Evolutionary conservation across 1,140 invertebrate species (phyloP).

Genomic region (Linepithema humile): DNA sequence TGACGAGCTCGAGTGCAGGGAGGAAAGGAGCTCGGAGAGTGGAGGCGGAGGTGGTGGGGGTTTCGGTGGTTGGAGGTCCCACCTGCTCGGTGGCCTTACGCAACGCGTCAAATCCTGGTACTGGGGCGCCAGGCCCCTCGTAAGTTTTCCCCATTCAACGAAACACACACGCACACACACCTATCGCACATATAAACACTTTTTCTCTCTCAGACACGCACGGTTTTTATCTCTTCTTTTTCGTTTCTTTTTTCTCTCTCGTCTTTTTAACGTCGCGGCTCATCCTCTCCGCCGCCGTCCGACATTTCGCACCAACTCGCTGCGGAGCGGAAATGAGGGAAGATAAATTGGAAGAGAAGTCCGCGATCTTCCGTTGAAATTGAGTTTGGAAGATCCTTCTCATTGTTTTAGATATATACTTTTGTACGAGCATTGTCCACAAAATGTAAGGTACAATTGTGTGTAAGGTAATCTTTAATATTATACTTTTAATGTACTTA

Average conservation of each 20-base stretch:
- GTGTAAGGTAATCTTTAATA: too few species aligned
- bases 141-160: constrained; percentile 93
- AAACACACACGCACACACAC: too few species aligned
- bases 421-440: neutral
- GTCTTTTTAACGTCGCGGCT: neutral
- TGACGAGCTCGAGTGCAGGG: constrained; percentile 83
- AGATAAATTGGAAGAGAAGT: neutral
- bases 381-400: neutral
- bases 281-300: neutral
- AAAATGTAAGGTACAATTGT: too few species aligned
- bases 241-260: neutral
- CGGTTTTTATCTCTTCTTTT: neutral
- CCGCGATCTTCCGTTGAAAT: neutral
- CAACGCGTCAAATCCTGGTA: constrained; percentile 97
- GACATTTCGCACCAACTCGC: neutral
- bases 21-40: constrained; percentile 83
- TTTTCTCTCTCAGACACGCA: constrained; percentile 1
- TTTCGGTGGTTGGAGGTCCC: constrained; percentile 95
- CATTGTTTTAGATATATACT: neutral
- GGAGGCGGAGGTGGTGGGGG: constrained; percentile 89
- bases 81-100: constrained; percentile 94
- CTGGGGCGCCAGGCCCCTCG: constrained; percentile 95
- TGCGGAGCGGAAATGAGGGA: neutral
- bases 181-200: neutral
- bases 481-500: too few species aligned